Conservation (phyloP, 2,888 invertebrate species). For the Cinara cedri region DNA sequence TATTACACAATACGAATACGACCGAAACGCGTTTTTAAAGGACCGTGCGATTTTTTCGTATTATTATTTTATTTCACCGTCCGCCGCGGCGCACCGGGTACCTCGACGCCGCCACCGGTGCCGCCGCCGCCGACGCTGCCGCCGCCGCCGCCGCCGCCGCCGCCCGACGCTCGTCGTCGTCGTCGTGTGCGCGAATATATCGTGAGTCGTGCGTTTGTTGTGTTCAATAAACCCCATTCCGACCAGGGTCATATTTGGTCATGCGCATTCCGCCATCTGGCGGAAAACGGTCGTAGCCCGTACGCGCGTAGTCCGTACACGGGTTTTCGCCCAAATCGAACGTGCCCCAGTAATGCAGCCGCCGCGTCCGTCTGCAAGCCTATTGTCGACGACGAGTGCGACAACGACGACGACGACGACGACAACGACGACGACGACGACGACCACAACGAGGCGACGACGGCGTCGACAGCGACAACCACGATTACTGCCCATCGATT, state of each 20-base stretch:
- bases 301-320: conserved; percentile 19
- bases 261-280: conserved; percentile 55
- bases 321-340: conserved; percentile 56
- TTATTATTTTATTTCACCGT: conserved; percentile 4
- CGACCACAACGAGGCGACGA: too few species aligned
- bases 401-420: too few species aligned
- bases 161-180: neutral
- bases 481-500: too few species aligned
- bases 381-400: conserved; percentile 25
- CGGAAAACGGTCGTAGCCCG: conserved; percentile 39
- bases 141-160: neutral
- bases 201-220: conserved; percentile 50
- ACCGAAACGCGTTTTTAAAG: neutral
- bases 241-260: conserved; percentile 53
- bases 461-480: too few species aligned
- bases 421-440: too few species aligned
- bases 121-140: neutral
- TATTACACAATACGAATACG: neutral
- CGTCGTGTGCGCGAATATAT: conserved; percentile 7
- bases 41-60: conserved; percentile 10
- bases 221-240: conserved; percentile 52
- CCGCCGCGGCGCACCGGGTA: too few species aligned
- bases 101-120: too few species aligned
- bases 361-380: conserved; percentile 53
- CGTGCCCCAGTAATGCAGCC: conserved; percentile 56